Conservation (phyloP, 1,140 invertebrate species). For the Teleopsis dalmanni region DNA sequence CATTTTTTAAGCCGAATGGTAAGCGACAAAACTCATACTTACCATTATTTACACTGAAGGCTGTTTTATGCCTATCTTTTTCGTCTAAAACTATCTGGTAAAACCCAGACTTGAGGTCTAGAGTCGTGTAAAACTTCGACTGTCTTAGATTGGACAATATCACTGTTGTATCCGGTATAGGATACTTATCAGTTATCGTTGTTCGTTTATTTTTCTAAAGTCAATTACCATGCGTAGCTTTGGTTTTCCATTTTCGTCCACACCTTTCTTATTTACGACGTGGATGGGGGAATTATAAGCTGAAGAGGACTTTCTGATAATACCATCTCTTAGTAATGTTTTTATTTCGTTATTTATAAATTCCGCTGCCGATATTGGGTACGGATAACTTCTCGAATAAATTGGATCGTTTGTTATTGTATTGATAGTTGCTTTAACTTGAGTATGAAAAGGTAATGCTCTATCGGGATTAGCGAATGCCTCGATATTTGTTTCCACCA, state of each 20-base stretch:
- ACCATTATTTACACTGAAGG: too few relatives aligned
- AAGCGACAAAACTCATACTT: too few relatives aligned
- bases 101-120: too few relatives aligned
- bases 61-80: too few relatives aligned
- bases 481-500: neutral
- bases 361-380: slow-evolving; percentile 6
- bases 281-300: slow-evolving; percentile 10
- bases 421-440: neutral
- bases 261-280: neutral
- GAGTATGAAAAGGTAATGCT: slow-evolving; percentile 4
- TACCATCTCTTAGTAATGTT: slow-evolving; percentile 6
- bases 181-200: too few relatives aligned
- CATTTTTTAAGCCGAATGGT: too few relatives aligned
- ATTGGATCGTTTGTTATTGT: neutral
- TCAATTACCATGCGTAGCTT: slow-evolving; percentile 30
- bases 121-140: too few relatives aligned
- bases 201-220: slow-evolving; percentile 27
- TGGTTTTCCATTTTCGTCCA: slow-evolving; percentile 6
- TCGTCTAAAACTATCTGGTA: too few relatives aligned
- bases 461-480: slow-evolving; percentile 1
- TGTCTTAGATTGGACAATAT: too few relatives aligned
- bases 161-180: too few relatives aligned
- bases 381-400: slow-evolving; percentile 10
- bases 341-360: slow-evolving; percentile 11
- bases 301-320: slow-evolving; percentile 7